phyloP scores from a whole-genome alignment of 2,113 vertebrate species.

The Sarotherodon lohbergeri region DNA sequence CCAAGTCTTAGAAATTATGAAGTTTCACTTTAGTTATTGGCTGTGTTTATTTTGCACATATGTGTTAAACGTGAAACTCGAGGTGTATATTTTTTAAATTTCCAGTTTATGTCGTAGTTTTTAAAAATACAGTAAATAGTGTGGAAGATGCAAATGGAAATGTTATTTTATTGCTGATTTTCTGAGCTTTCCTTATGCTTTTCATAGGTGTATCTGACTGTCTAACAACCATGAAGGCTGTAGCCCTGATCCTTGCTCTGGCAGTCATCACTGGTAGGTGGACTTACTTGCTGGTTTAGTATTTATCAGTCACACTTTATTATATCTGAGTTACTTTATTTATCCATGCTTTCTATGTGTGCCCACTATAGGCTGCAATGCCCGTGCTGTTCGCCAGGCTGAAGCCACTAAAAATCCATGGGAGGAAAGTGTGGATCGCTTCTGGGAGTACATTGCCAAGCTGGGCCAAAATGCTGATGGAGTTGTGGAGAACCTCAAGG shows the following conservation, averaged over 20 bases:
- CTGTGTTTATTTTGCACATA: too few species aligned
- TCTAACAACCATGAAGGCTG: constrained; percentile 69
- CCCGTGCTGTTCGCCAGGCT: constrained; percentile 50
- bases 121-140: neutral
- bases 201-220: constrained; percentile 52
- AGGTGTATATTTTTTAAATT: accelerated
- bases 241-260: constrained; percentile 68
- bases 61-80: neutral
- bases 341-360: neutral
- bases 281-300: neutral
- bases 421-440: constrained; percentile 68
- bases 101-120: neutral
- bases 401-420: constrained; percentile 45
- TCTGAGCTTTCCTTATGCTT: neutral
- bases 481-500: constrained; percentile 57
- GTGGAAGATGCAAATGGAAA: neutral
- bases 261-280: constrained; percentile 69
- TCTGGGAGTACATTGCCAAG: constrained; percentile 67
- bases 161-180: neutral
- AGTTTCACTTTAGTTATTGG: neutral
- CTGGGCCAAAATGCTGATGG: constrained; percentile 63
- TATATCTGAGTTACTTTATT: neutral
- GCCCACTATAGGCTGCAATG: constrained; percentile 67
- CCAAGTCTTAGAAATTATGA: neutral
- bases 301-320: neutral